These are phyloP conservation scores for Australoheros facetus DNA, from an alignment of 2,797 vertebrate species.

Conservation along the genomic window DNA sequence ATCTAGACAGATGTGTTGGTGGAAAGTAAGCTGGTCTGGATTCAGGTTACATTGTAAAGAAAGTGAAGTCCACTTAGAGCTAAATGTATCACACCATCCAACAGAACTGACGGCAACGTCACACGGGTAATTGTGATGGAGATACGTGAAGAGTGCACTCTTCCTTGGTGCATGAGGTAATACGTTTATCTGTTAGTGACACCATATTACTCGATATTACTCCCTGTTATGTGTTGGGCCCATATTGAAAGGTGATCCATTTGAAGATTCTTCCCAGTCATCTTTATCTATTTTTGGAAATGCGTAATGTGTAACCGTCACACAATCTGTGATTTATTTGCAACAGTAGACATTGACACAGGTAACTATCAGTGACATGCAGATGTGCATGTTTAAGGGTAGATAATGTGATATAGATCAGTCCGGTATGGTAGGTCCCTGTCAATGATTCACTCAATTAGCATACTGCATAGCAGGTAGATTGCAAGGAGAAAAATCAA, in stretches of 20 bases:
- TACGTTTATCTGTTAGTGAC: not conserved
- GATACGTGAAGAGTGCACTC: not conserved
- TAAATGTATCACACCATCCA: constrained; percentile 17
- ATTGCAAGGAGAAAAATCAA: constrained; percentile 67
- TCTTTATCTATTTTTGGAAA: constrained; percentile 46
- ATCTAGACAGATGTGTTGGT: constrained; percentile 59
- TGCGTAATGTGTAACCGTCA: constrained; percentile 59
- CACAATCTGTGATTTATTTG: constrained; percentile 75
- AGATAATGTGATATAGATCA: constrained; percentile 82
- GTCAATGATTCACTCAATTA: constrained; percentile 80
- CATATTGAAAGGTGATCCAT: not conserved
- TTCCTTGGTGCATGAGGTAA: not conserved
- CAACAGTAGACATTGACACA: constrained; percentile 72
- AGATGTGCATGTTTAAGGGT: constrained; percentile 60
- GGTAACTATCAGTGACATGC: constrained; percentile 73
- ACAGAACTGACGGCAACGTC: not conserved
- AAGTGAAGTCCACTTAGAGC: not conserved
- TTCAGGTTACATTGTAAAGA: constrained; percentile 30
- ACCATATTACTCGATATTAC: not conserved
- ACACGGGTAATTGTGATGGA: not conserved
- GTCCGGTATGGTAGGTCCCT: constrained; percentile 63
- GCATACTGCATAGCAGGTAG: constrained; percentile 79
- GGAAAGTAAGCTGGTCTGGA: constrained; percentile 22
- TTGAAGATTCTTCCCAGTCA: constrained; percentile 1
- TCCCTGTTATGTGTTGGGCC: not conserved